Conservation (phyloP, 2,888 invertebrate species). For the Cryptus viduatorius region DNA sequence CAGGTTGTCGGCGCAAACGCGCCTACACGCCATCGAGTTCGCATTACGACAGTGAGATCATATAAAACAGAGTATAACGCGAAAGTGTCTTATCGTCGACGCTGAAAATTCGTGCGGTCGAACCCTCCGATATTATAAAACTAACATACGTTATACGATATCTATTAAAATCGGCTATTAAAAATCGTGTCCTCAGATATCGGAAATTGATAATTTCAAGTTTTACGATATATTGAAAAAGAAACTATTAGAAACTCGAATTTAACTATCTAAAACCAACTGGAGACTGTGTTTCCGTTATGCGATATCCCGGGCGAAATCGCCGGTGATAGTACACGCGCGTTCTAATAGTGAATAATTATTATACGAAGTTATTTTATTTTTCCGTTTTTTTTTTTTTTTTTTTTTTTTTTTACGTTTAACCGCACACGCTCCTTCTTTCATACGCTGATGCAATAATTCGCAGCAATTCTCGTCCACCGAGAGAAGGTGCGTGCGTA, state of each 20-base stretch:
- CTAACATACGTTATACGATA: conserved; percentile 11
- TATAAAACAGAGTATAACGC: conserved; percentile 46
- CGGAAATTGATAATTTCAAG: conserved; percentile 28
- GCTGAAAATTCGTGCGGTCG: conserved; percentile 26
- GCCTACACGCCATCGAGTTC: conserved; percentile 46
- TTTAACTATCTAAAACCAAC: conserved; percentile 28
- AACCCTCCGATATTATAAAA: conserved; percentile 24
- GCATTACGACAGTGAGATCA: conserved; percentile 55
- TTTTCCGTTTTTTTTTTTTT: not conserved
- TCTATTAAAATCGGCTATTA: conserved; percentile 21
- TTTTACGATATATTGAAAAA: not conserved
- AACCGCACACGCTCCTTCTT: conserved; percentile 43
- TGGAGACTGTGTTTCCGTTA: conserved; percentile 32
- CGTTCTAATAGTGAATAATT: conserved; percentile 51
- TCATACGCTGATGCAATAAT: conserved; percentile 59
- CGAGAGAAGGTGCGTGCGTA: conserved; percentile 30
- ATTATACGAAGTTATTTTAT: conserved; percentile 22
- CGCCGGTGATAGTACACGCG: conserved; percentile 8
- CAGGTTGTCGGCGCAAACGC: conserved; percentile 22
- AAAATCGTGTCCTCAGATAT: conserved; percentile 37
- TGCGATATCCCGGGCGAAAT: conserved; percentile 1
- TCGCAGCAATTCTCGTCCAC: conserved; percentile 27
- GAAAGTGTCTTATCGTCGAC: conserved; percentile 35
- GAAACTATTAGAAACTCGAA: conserved; percentile 38
- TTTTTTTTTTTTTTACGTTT: not conserved